These are phyloP conservation scores for Phengaris alcon DNA, from an alignment of 2,888 invertebrate species.

Conservation along the genomic window DNA sequence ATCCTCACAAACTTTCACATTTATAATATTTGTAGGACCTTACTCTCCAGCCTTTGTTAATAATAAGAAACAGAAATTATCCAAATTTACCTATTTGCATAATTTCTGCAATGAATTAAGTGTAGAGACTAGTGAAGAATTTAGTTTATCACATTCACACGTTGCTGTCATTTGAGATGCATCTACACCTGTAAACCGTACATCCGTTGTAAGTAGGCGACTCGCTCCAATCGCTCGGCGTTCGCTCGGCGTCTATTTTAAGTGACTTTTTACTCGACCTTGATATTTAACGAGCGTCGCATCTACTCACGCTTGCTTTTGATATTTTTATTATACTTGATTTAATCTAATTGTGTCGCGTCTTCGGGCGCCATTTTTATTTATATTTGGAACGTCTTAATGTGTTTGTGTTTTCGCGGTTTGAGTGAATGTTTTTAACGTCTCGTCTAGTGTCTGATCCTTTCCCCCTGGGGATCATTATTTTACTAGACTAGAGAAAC, in stretches of 20 bases:
- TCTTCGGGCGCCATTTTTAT: conserved; percentile 23
- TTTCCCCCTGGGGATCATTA: background rate
- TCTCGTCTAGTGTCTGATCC: background rate
- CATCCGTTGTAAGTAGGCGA: conserved; percentile 55
- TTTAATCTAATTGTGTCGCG: conserved; percentile 25
- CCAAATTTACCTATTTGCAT: no score
- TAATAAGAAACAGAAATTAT: no score
- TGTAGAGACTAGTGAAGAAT: background rate
- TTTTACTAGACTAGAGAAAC: background rate
- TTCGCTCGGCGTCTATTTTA: conserved; percentile 47
- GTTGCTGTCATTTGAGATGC: conserved; percentile 8
- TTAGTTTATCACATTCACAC: background rate
- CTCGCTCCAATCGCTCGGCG: conserved; percentile 59
- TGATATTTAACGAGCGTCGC: conserved; percentile 45
- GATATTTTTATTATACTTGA: conserved; percentile 25
- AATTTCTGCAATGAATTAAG: no score
- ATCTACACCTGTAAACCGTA: conserved; percentile 32
- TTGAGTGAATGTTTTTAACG: background rate
- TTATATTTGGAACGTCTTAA: background rate
- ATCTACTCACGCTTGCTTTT: conserved; percentile 25
- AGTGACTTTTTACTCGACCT: conserved; percentile 49
- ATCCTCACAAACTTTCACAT: no score
- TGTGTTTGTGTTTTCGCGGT: background rate
- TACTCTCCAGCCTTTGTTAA: no score
- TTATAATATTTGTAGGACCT: no score